Evolutionary conservation across 2,113 vertebrate genomes (phyloP), one percentile per base, ranked within the genome.

Genomic region (Caretta caretta): DNA sequence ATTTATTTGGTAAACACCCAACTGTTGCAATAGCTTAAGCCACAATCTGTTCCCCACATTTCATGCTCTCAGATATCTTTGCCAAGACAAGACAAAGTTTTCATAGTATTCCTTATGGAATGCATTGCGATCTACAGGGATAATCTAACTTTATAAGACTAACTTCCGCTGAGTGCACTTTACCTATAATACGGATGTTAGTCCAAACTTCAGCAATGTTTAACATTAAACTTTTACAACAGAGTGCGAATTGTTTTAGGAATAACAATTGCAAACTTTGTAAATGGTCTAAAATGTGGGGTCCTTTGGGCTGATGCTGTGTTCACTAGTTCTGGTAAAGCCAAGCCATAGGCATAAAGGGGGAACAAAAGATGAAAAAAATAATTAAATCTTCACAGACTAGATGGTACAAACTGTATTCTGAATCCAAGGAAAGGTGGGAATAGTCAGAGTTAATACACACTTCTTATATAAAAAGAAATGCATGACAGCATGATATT

Each of bases 341-440:
- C 6, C 53, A 86, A 79, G 54, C 14, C 1, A 0, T 50, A 65
- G 56, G 31, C 48, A 84, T 46, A 5, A 83, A 72, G 31, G 22
- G n/a, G 69, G 16, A 87, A 7, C 10, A 13, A 25, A 0, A 0
- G 13, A 35, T 72, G 69, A 17, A 35, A 1, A 1, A n/a, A 2
- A 80, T 19, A 5, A 38, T 46, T 29, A 79, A 7, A 83, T 48
- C 11, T 1, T 0, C 3, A 3, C 3, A 2, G 86, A 53, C 38
- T 38, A 1, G 0, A 79, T 42, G 3, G 76, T 24, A 1, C 12
- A 2, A 79, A 0, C 16, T 16, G 11, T 56, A 38, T 6, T 35
- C 1, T 2, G 0, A 8, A 0, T 75, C 56, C 9, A 49, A 72
- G 90, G 20, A 4, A 81, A 31, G 51, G 27, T 35, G 59, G 29